A percentile compares a stretch with the other conserved stretches of the same genome.
phyloP scores from a whole-genome alignment of 2,888 invertebrate species.

The Dexiosoma caninum region DNA sequence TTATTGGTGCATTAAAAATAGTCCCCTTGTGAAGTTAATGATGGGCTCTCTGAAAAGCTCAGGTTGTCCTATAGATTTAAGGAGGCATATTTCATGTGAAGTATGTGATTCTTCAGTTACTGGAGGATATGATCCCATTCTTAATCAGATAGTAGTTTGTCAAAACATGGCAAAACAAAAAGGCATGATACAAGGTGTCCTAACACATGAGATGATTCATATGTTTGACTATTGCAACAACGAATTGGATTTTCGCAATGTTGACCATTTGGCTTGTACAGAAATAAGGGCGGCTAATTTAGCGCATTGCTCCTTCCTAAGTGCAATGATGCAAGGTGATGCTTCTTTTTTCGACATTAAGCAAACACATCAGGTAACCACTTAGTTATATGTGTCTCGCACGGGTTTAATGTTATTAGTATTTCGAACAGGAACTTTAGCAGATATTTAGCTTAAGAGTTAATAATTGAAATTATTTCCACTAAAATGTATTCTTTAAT shows the following conservation, averaged over 20 bases:
- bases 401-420: too few species aligned
- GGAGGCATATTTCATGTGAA: conserved; percentile 95
- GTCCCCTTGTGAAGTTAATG: conserved; percentile 90
- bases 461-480: too few species aligned
- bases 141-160: conserved; percentile 87
- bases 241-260: conserved; percentile 90
- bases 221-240: conserved; percentile 97
- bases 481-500: conserved; percentile 30
- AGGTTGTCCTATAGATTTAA: conserved; percentile 85
- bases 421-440: too few species aligned
- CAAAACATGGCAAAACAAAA: conserved; percentile 87
- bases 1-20: conserved; percentile 83
- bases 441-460: too few species aligned
- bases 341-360: conserved; percentile 85
- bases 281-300: conserved; percentile 97
- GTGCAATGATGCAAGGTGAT: conserved; percentile 85
- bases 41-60: conserved; percentile 86
- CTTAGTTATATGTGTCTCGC: too few species aligned
- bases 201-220: conserved; percentile 96
- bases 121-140: conserved; percentile 85
- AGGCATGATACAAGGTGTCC: conserved; percentile 86
- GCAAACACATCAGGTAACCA: conserved; percentile 85
- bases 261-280: conserved; percentile 95
- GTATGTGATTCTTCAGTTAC: conserved; percentile 89
- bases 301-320: conserved; percentile 92